Evolutionary conservation across 2,797 vertebrate genomes (phyloP).

Genomic region (Mormyrus proboscirostris): DNA sequence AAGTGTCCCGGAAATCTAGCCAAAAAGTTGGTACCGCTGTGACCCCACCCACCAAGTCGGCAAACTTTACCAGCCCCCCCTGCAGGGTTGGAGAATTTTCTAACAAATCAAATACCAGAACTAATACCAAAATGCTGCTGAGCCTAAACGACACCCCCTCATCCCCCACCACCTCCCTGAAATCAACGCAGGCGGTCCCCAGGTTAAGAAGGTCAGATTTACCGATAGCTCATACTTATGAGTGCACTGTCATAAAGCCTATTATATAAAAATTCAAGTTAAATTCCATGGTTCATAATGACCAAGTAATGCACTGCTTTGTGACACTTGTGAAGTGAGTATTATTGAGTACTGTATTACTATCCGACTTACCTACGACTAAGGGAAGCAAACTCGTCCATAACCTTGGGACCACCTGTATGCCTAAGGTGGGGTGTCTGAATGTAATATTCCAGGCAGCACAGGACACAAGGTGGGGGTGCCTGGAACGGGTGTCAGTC

Average conservation of each 20-base stretch:
- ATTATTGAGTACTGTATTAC: not conserved
- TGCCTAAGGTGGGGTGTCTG: not conserved
- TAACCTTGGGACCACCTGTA: not conserved
- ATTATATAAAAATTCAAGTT: not conserved
- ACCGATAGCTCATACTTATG: not conserved
- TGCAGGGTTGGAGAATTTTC: too few relatives aligned
- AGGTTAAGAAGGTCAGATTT: not conserved
- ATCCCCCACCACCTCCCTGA: not conserved
- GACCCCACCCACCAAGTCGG: too few relatives aligned
- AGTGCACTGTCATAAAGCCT: not conserved
- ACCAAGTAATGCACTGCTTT: not conserved
- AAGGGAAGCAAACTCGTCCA: not conserved
- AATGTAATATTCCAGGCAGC: not conserved
- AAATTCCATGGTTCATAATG: not conserved
- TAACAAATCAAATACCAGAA: not conserved
- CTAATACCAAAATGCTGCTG: not conserved
- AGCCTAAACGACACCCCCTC: not conserved
- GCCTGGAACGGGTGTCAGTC: not conserved
- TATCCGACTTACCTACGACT: not conserved
- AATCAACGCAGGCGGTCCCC: not conserved
- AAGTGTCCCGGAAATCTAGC: not conserved
- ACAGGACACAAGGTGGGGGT: not conserved
- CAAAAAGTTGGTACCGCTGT: too few relatives aligned
- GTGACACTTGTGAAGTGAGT: not conserved
- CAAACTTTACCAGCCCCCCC: too few relatives aligned